Base-by-base conservation (phyloP, 1,140 invertebrate species). In the Ceratitis capitata region DNA sequence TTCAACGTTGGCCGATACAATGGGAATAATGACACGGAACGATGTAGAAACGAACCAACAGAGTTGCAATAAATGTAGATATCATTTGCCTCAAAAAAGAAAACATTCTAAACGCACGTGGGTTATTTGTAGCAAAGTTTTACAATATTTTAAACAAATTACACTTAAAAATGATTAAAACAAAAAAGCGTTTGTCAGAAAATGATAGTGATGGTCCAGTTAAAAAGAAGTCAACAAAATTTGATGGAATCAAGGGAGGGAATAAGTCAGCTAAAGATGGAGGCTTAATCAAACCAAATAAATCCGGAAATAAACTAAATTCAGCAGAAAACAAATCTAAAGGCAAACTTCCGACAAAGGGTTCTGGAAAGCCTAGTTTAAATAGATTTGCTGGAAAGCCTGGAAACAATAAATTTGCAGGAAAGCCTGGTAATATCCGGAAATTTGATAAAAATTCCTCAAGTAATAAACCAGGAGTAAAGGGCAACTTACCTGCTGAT, bases 401-500 rank as follows among this genome's bases (percentile, higher is more conserved):
- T 3, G 58, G 64, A 23, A 7, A 19, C n/a, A 83, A 83, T 39
- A 85, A 85, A 85, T 85, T 85, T 45, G 47, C 64, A 23, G 83
- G 61, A 3, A 53, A 86, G 83, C 39, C 26, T 45, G 19, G 7
- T 26, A 39, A n/a, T 19, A 3, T 5, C 16, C 32, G 58, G 3
- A 86, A 86, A 42, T 84, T 86, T 86, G 82, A 56, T 35, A 85
- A 78, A 39, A 35, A 45, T 64, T 47, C 32, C 10, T 51, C 7
- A 32, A 82, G 82, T 10, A 85, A 85, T 45, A 53, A 56, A 3
- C 3, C 12, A 49, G 82, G 49, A 53, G 85, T 14, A 56, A 49
- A 16, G 0, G 39, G 39, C 3, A 87, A 89, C 35, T 95, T 26
- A 23, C 9, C 23, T 45, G 86, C 42, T 6, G 69, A 49, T 3